A percentile compares a stretch with the other conserved stretches of the same genome.
phyloP scores from a whole-genome alignment of 2,888 invertebrate genomes.

The Itoplectis maculator region DNA sequence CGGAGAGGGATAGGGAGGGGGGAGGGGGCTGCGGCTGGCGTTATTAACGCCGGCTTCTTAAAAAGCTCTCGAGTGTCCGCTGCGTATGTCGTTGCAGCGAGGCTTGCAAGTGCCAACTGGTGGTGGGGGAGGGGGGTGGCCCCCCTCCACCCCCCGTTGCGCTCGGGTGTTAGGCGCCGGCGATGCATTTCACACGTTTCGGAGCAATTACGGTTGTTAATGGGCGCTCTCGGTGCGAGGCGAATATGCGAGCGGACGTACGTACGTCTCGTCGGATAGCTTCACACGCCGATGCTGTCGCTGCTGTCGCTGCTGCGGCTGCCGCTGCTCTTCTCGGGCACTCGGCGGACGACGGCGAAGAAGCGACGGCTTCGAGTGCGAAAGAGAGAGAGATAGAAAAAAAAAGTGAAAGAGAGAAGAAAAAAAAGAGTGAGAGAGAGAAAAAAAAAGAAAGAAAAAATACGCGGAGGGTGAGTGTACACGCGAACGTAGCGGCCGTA shows the following conservation, averaged over 20 bases:
- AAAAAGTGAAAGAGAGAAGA: background rate
- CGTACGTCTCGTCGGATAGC: slow-evolving; percentile 49
- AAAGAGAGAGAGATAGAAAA: slow-evolving; percentile 22
- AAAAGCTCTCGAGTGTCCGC: slow-evolving; percentile 48
- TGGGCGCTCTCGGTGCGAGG: slow-evolving; percentile 71
- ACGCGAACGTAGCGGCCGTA: slow-evolving; percentile 71
- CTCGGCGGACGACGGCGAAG: slow-evolving; percentile 56
- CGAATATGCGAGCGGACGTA: slow-evolving; percentile 25
- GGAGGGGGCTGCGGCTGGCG: slow-evolving; percentile 18
- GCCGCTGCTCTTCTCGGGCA: slow-evolving; percentile 58
- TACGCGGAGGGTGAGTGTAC: slow-evolving; percentile 56
- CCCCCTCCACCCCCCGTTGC: too few species aligned
- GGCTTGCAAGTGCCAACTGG: background rate
- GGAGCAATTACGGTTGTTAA: slow-evolving; percentile 82
- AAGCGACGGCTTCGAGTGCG: slow-evolving; percentile 27
- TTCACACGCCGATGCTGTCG: slow-evolving; percentile 36
- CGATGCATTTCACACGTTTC: slow-evolving; percentile 75
- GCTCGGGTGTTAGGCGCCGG: slow-evolving; percentile 44
- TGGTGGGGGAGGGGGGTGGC: background rate
- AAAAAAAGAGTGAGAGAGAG: background rate
- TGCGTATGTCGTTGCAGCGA: slow-evolving; percentile 2
- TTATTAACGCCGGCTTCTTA: slow-evolving; percentile 63
- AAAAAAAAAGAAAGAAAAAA: slow-evolving; percentile 33
- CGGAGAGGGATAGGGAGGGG: too few species aligned
- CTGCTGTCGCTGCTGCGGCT: background rate